Evolutionary conservation across 1,140 invertebrate genomes (phyloP).

Genomic region (Drosophila athabasca): DNA sequence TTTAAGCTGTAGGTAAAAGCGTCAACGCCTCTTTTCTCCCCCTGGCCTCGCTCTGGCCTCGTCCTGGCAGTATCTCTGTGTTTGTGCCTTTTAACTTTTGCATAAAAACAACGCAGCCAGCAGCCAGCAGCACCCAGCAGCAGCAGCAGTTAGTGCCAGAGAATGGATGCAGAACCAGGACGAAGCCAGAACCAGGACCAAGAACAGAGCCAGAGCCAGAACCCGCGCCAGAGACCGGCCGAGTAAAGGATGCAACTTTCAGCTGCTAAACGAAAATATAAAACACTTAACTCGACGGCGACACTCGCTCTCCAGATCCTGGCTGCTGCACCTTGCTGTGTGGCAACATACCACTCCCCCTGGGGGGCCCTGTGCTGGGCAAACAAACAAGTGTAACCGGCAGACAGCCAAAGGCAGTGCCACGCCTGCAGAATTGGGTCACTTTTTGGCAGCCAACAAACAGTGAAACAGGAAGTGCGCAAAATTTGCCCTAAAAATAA

Average conservation of each 20-base stretch:
- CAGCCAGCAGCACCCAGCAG: slow-evolving; percentile 25
- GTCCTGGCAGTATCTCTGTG: slow-evolving; percentile 7
- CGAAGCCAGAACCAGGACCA: slow-evolving; percentile 5
- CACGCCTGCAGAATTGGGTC: slow-evolving; percentile 68
- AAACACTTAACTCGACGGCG: slow-evolving; percentile 78
- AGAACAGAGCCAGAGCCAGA: not conserved
- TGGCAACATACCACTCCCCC: slow-evolving; percentile 42
- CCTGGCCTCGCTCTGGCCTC: no score
- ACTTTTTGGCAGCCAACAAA: slow-evolving; percentile 68
- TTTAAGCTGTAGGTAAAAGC: slow-evolving; percentile 62
- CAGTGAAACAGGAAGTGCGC: slow-evolving; percentile 45
- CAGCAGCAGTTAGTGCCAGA: slow-evolving; percentile 56
- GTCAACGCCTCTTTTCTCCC: slow-evolving; percentile 26
- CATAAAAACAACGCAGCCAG: slow-evolving; percentile 71
- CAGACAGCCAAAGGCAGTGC: slow-evolving; percentile 6
- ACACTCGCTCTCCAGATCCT: slow-evolving; percentile 34
- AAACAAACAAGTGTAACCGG: slow-evolving; percentile 40
- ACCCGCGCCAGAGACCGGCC: not conserved
- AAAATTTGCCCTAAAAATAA: slow-evolving; percentile 48
- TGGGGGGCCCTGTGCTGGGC: slow-evolving; percentile 11
- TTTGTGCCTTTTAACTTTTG: slow-evolving; percentile 73
- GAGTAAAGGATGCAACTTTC: slow-evolving; percentile 75
- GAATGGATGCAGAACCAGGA: slow-evolving; percentile 39
- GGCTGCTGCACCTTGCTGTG: slow-evolving; percentile 24
- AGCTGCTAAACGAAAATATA: slow-evolving; percentile 82